Evolutionary conservation across 2,888 invertebrate genomes (phyloP).

Genomic region (Meghimatium bilineatum): DNA sequence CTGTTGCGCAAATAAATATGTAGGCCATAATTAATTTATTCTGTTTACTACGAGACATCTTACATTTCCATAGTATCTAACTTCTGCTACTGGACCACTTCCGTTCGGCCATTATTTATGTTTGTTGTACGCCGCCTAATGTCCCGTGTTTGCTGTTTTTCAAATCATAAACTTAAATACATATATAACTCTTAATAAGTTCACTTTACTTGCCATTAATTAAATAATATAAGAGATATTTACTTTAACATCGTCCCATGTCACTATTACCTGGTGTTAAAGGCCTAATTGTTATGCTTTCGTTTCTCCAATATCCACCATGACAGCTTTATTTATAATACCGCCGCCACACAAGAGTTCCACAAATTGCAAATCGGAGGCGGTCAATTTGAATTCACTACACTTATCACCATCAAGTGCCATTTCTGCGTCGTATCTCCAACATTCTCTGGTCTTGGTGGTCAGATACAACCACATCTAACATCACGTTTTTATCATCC

Average conservation of each 20-base stretch:
- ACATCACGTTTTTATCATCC: too few relatives aligned
- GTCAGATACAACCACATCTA: too few relatives aligned
- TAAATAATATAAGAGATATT: too few relatives aligned
- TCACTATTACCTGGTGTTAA: too few relatives aligned
- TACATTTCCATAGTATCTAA: background rate
- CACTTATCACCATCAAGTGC: too few relatives aligned
- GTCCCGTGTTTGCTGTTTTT: background rate
- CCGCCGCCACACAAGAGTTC: background rate
- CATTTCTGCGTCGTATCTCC: too few relatives aligned
- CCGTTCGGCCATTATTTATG: constrained; percentile 29
- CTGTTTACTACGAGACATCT: background rate
- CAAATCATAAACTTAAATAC: background rate
- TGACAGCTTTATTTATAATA: background rate
- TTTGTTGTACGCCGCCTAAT: background rate
- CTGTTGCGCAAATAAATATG: too few relatives aligned
- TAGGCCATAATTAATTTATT: background rate
- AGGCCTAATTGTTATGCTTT: background rate
- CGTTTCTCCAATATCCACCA: background rate
- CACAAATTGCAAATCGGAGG: background rate
- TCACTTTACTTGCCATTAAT: too few relatives aligned
- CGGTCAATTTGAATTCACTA: background rate
- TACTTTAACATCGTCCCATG: too few relatives aligned
- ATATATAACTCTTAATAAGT: background rate
- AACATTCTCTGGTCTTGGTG: too few relatives aligned
- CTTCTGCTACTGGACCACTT: constrained; percentile 2